These are phyloP conservation scores for Brachionus plicatilis DNA, from an alignment of 1,140 invertebrate species.

Conservation along the genomic window DNA sequence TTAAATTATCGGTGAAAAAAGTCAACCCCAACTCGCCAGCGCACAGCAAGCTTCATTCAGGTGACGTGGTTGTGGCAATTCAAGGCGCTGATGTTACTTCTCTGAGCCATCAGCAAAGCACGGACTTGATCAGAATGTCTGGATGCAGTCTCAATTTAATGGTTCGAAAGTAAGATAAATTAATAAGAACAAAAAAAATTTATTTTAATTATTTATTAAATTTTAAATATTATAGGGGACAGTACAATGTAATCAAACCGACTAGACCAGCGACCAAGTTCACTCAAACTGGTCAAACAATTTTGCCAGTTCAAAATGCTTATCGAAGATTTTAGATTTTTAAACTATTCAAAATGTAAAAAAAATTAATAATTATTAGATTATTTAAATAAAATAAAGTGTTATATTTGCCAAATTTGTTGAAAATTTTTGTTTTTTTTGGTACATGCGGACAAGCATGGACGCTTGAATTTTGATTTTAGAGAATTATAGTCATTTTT, in stretches of 20 bases:
- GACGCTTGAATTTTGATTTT: background rate
- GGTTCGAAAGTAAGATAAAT: constrained; percentile 16
- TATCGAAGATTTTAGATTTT: constrained; percentile 24
- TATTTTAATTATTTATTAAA: background rate
- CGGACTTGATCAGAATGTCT: constrained; percentile 26
- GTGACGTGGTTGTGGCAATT: constrained; percentile 27
- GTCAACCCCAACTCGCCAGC: constrained; percentile 21
- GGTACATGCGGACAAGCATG: background rate
- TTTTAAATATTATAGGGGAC: background rate
- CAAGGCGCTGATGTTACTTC: background rate
- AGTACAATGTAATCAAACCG: constrained; percentile 37
- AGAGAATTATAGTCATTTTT: constrained; percentile 13
- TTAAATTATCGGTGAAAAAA: constrained; percentile 27
- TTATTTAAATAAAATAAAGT: background rate
- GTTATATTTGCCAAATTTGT: constrained; percentile 8
- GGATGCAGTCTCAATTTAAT: constrained; percentile 4
- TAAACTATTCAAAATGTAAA: background rate
- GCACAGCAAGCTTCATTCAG: constrained; percentile 21
- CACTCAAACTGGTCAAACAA: constrained; percentile 37
- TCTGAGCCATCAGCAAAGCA: constrained; percentile 21
- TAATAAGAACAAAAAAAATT: background rate
- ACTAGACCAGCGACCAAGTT: constrained; percentile 33
- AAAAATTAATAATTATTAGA: background rate
- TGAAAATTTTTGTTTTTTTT: background rate
- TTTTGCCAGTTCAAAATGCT: constrained; percentile 38